These are phyloP conservation scores for Drosophila imparisetae DNA, from an alignment of 2,888 invertebrate genomes.

Conservation along the genomic window DNA sequence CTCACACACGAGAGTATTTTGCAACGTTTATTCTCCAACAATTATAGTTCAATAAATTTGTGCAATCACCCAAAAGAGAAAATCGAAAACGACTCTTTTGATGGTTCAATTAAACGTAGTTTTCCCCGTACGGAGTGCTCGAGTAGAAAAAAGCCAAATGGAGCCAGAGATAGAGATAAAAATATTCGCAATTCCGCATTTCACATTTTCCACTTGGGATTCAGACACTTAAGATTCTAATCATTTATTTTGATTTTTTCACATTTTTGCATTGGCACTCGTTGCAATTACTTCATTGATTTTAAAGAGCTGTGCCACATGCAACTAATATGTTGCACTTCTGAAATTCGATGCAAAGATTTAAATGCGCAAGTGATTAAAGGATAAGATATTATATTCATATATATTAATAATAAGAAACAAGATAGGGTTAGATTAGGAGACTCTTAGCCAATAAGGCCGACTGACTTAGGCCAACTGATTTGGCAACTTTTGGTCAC, in stretches of 20 bases:
- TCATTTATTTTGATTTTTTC: neutral
- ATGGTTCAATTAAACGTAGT: conserved; percentile 45
- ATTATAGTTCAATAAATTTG: conserved; percentile 58
- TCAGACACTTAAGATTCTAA: neutral
- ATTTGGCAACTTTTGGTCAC: neutral
- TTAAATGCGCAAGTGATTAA: neutral
- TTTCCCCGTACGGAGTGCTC: conserved; percentile 17
- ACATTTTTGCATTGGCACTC: neutral
- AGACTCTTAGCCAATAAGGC: neutral
- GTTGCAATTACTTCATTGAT: conserved; percentile 15
- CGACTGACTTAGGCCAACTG: neutral
- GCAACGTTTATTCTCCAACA: conserved; percentile 34
- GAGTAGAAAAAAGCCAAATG: conserved; percentile 1
- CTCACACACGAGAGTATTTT: neutral
- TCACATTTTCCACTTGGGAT: conserved; percentile 27
- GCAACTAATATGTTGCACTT: neutral
- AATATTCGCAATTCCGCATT: conserved; percentile 1
- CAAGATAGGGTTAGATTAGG: neutral
- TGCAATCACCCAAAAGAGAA: conserved; percentile 45
- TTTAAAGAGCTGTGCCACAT: conserved; percentile 8
- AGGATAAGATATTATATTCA: neutral
- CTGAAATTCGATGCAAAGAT: neutral
- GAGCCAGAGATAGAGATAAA: neutral
- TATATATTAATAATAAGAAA: neutral
- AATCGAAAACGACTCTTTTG: conserved; percentile 37